These are phyloP conservation scores for Odobenus rosmarus DNA, from an alignment of 2,113 vertebrate genomes.

Conservation along the genomic window DNA sequence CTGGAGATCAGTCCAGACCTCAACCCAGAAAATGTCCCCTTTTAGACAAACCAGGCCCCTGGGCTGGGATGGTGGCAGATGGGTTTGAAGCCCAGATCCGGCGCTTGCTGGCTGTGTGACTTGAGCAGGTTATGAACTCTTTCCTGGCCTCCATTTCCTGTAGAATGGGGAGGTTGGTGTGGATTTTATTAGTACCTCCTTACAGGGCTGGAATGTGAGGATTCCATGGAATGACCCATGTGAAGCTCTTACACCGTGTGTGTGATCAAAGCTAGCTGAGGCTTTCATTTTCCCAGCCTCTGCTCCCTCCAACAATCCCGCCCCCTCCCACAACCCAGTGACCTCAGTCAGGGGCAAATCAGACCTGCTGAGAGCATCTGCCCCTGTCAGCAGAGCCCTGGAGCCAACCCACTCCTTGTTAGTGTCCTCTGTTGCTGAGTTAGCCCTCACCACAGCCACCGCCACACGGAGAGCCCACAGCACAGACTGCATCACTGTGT, in stretches of 20 bases:
- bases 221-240: neutral
- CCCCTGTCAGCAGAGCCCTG: accelerated
- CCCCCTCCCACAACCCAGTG: accelerated
- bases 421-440: neutral
- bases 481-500: accelerated
- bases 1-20: neutral
- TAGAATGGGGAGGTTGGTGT: neutral
- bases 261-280: neutral
- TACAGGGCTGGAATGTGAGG: neutral
- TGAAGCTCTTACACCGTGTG: neutral
- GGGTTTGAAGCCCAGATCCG: neutral
- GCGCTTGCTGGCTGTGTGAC: neutral
- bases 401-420: too few relatives aligned
- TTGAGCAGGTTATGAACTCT: neutral
- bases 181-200: neutral
- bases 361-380: neutral
- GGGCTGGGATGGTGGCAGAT: neutral
- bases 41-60: neutral
- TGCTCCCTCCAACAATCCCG: too few relatives aligned
- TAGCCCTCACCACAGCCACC: accelerated
- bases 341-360: neutral
- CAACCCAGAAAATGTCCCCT: neutral
- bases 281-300: neutral
- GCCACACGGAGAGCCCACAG: neutral
- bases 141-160: neutral